Base-by-base conservation (phyloP, 2,888 invertebrate species). In the Andrena minutula region DNA sequence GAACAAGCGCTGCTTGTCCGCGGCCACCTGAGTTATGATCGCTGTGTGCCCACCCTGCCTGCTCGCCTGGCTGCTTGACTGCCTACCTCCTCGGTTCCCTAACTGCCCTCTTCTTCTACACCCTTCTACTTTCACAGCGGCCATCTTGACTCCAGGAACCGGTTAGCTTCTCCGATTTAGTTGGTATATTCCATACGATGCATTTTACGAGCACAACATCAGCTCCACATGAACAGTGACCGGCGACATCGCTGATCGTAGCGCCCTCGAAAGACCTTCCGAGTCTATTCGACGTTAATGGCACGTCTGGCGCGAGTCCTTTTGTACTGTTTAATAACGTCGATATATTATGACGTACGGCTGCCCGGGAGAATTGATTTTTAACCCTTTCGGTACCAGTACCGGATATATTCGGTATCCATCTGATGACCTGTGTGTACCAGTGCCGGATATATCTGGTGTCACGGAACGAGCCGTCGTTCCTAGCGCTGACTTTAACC, bases 11-110 rank as follows among this genome's bases (percentile, higher is more conserved):
- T 90, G 91, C 90, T 89, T 91, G 91, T 92, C 91, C 89, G 88
- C 91, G 88, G 86, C 89, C 89, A 89, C 89, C 90, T 92, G 92
- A 92, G 90, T 92, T 92, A 92, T 91, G 92, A 92, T 91, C 90
- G 89, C 85, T 89, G 87, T 86, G 85, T 89, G 90, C 91, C 92
- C 90, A 91, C 91, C 92, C 92, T 90, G 92, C 75, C 86, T 88
- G 90, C 83, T 84, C 79, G 86, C 80, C 76, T 84, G 83, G 78
- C 75, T 82, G 87, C 90, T 89, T 86, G 88, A 77, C 87, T 86
- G 89, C 83, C 84, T 80, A 53, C 86, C 82, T 87, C 82, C 83
- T 82, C 75, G 85, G 78, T 79, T 79, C 83, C 82, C 77, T 77
- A 83, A 79, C 85, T 84, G 75, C 78, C 82, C 49, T 84, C 84